Evolutionary conservation across 2,888 invertebrate genomes (phyloP), one percentile per base, ranked within the genome.

Genomic region (Leptarthrus brevirostris): DNA sequence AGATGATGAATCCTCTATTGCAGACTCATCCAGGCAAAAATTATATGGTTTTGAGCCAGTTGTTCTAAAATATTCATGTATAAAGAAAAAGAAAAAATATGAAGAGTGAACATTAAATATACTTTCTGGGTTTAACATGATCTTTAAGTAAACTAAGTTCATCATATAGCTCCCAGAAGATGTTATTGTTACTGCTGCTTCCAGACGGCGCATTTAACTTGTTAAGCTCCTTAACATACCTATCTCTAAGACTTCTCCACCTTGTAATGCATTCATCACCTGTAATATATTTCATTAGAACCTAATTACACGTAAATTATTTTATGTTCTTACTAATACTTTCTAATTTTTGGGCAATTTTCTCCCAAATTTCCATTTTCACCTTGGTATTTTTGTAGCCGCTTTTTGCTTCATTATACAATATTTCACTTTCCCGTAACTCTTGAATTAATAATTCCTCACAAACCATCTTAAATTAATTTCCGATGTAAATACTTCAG

Each of bases 51-150:
- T 53, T 3, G 53, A 10, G 10, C 53, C 20, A 53, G 12, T 53
- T 53, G 53, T 18, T 53, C 53, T 53, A 53, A 53, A 53, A 16
- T 4, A 3, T 4, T 12, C 2, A 18, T 20, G 16, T 10, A 53
- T 53, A 53, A 10, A 12, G 22, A 53, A 53, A 53, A 53, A 53
- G 4, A 53, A 5, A 10, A 8, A 53, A 53, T 10, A 10, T 53
- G 22, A 53, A n/a, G n/a, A n/a, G n/a, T n/a, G 22, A 53, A 10
- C 18, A 53, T 3, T 53, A 53, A 18, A 53, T 53, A 10, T 53
- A 53, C 53, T 53, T 53, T 18, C 53, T 53, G 53, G 53, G 53
- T 53, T 53, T 53, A 4, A 53, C 53, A 20, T 8, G 20, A 20
- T 20, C 53, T 18, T 53, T 53, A 53, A 53, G 16, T 10, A 53